Evolutionary conservation across 2,888 invertebrate species (phyloP), one percentile per base, ranked within the genome.

Genomic region (Sinhomidia bicolor): DNA sequence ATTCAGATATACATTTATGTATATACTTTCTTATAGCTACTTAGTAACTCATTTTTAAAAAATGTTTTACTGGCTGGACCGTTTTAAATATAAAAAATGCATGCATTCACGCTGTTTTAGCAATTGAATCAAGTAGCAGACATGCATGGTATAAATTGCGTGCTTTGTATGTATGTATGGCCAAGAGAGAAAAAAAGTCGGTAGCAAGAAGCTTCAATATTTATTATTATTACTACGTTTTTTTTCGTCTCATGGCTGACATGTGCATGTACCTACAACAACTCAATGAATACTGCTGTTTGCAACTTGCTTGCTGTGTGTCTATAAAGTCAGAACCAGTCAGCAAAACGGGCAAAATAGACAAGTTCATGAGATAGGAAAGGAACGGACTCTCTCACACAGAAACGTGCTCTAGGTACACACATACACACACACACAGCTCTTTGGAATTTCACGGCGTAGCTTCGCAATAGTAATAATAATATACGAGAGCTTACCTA

Each of bases 351-450:
- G 62, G 20, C 74, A 74, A 87, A 88, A 81, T n/a, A n/a, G n/a
- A 80, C 51, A 74, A 29, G 81, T 83, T 88, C 88, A 82, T 88
- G 88, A 88, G 88, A 88, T 83, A 76, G 88, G 78, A 88, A 82
- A 76, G 65, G 65, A 83, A 83, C 44, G 32, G 76, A 88, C 65
- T 65, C 88, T 82, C 88, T 88, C 88, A 83, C 88, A 88, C 47
- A n/a, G n/a, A n/a, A n/a, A 83, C 71, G 26, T 17, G 51, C 60
- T 36, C n/a, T 41, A 10, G n/a, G n/a, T n/a, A n/a, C n/a, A 14
- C 62, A 36, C 29, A 14, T 14, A 5, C 32, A 65, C 44, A 71
- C 20, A 68, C 20, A 68, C 23, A 44, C 71, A 12, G 6, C 4
- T 14, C 12, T 44, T 41, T 32, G 41, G 44, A 41, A 44, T 71